A percentile compares a stretch with the other conserved stretches of the same genome.
Evolutionary conservation across 2,797 vertebrate genomes (phyloP).

Genomic region (Liparis tanakae): DNA sequence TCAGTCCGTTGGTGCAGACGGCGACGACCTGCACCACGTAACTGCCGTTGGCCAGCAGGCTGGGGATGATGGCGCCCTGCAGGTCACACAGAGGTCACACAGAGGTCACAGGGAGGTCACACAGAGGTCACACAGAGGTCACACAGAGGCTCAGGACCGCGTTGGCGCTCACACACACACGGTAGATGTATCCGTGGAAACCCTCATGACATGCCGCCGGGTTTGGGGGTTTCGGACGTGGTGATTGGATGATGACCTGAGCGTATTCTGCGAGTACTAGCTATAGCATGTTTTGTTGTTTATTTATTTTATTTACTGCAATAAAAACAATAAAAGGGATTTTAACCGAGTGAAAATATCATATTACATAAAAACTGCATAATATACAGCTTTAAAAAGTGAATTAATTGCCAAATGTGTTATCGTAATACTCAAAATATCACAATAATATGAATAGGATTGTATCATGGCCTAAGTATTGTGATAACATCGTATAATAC

Average conservation of each 20-base stretch:
- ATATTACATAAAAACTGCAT: too few relatives aligned
- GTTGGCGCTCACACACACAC: background rate
- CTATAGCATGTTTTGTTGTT: too few relatives aligned
- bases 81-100: slow-evolving; percentile 16
- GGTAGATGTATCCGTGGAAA: background rate
- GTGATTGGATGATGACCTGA: too few relatives aligned
- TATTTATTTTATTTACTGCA: background rate
- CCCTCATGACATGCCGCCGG: too few relatives aligned
- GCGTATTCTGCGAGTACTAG: background rate
- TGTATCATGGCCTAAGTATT: too few relatives aligned
- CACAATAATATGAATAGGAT: too few relatives aligned
- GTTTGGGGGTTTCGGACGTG: too few relatives aligned
- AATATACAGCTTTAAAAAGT: too few relatives aligned
- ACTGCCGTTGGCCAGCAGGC: slow-evolving; percentile 92
- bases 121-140: background rate
- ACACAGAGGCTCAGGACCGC: background rate
- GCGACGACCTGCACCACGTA: slow-evolving; percentile 97
- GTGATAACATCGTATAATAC: background rate
- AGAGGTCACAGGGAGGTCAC: too few relatives aligned
- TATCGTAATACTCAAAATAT: background rate
- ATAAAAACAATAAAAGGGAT: background rate
- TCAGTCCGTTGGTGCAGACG: slow-evolving; percentile 91
- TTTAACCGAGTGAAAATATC: background rate
- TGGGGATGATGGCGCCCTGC: slow-evolving; percentile 93
- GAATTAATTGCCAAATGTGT: background rate